A percentile compares a stretch with the other conserved stretches of the same genome.
Evolutionary conservation across 2,113 vertebrate genomes (phyloP).

Genomic region (Cyanoramphus novaezelandiae): DNA sequence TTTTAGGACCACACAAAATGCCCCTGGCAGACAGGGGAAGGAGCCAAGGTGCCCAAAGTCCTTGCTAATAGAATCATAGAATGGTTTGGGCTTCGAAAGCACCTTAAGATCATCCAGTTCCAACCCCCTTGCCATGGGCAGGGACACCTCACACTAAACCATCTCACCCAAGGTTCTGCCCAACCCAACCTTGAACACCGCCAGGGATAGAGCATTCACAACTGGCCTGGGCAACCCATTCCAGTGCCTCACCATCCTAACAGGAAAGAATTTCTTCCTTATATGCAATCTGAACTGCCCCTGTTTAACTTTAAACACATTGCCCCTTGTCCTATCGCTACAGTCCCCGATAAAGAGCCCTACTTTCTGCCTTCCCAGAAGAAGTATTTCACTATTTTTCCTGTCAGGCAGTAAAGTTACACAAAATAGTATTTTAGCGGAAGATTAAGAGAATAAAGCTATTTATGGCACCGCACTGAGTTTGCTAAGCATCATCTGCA

Average conservation of each 20-base stretch:
- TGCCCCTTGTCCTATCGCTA: not conserved
- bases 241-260: not conserved
- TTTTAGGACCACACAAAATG: not conserved
- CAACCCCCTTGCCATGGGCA: not conserved
- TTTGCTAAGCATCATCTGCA: constrained; percentile 9
- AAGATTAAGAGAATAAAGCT: constrained; percentile 13
- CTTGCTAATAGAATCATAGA: not conserved
- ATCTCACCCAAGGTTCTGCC: not conserved
- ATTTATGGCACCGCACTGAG: not conserved
- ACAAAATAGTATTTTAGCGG: constrained; percentile 1
- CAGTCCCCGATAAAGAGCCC: not conserved
- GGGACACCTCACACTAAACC: not conserved
- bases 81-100: not conserved
- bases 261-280: not conserved
- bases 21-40: not conserved
- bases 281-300: not conserved
- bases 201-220: not conserved
- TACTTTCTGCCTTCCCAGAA: not conserved
- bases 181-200: too few relatives aligned
- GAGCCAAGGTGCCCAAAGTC: not conserved
- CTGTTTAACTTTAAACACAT: not conserved
- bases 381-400: not conserved
- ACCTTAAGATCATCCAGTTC: not conserved
- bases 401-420: not conserved
- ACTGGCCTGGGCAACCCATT: not conserved